phyloP scores from a whole-genome alignment of 2,888 invertebrate species.

The Temnothorax ravouxi region DNA sequence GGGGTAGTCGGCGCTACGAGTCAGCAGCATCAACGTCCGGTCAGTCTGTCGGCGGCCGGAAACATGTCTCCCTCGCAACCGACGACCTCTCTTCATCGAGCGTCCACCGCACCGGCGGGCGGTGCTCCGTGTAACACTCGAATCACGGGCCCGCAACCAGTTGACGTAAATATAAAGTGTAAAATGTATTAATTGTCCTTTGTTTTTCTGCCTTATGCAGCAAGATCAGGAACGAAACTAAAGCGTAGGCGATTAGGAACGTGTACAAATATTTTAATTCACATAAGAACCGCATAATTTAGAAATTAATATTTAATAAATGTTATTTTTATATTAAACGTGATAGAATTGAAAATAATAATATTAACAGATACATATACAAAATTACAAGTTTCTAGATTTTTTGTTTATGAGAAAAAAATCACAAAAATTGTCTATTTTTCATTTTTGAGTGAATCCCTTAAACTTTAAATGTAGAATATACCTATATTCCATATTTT shows the following conservation, averaged over 20 bases:
- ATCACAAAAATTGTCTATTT: no score
- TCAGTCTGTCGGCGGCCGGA: constrained; percentile 84
- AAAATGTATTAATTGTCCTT: neutral
- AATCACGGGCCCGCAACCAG: constrained; percentile 95
- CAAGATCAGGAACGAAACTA: neutral
- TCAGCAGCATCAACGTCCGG: constrained; percentile 86
- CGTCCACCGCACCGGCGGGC: constrained; percentile 84
- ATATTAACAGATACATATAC: no score
- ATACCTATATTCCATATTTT: no score
- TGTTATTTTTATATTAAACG: no score
- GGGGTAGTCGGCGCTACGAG: constrained; percentile 82
- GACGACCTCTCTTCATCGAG: constrained; percentile 84
- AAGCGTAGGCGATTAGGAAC: neutral
- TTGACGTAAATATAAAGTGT: constrained; percentile 91
- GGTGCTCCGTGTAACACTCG: constrained; percentile 89
- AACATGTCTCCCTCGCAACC: constrained; percentile 82
- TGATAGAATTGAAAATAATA: no score
- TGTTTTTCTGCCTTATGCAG: neutral
- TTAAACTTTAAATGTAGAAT: no score
- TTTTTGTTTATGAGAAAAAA: no score
- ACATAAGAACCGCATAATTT: no score
- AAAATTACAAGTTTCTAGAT: no score
- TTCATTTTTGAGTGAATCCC: no score
- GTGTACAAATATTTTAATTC: neutral
- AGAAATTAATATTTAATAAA: no score